Evolutionary conservation across 92 coral and sea anemone species (phyloP).

Genomic region (Actinernus sp.): DNA sequence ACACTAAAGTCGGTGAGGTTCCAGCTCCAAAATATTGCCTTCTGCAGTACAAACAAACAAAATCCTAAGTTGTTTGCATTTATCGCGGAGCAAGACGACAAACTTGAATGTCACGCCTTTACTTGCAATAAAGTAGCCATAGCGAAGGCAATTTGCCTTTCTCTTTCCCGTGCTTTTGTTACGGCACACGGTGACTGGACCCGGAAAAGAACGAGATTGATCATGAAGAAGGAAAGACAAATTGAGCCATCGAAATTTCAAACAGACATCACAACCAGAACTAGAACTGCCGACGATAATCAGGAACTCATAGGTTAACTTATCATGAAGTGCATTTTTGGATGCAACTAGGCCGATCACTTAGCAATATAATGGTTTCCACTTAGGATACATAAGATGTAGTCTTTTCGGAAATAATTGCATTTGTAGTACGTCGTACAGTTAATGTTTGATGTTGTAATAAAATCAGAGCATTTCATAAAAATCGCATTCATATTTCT

Average conservation of each 20-base stretch:
- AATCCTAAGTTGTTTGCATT: conserved; percentile 76
- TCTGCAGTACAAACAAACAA: conserved; percentile 70
- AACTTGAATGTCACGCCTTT: conserved; percentile 84
- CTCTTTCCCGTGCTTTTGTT: conserved; percentile 77
- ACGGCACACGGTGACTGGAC: conserved; percentile 81
- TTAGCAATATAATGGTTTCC: no score
- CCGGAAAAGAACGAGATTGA: conserved; percentile 53
- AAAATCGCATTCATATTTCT: no score
- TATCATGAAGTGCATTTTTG: no score
- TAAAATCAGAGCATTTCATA: no score
- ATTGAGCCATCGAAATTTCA: conserved; percentile 1
- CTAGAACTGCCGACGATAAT: no score
- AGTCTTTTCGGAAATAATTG: no score
- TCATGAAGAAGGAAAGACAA: conserved; percentile 45
- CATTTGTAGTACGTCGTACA: no score
- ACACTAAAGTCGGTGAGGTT: conserved; percentile 56
- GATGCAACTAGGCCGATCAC: no score
- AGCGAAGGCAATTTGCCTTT: conserved; percentile 72
- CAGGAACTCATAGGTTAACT: no score
- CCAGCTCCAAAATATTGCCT: conserved; percentile 87
- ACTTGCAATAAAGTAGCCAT: conserved; percentile 71
- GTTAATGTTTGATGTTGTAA: no score
- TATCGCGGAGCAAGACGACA: conserved; percentile 80
- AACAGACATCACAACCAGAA: not conserved
- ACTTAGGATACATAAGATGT: no score